These are phyloP conservation scores for Platichthys stellatus DNA, from an alignment of 2,113 vertebrate species.

Conservation along the genomic window DNA sequence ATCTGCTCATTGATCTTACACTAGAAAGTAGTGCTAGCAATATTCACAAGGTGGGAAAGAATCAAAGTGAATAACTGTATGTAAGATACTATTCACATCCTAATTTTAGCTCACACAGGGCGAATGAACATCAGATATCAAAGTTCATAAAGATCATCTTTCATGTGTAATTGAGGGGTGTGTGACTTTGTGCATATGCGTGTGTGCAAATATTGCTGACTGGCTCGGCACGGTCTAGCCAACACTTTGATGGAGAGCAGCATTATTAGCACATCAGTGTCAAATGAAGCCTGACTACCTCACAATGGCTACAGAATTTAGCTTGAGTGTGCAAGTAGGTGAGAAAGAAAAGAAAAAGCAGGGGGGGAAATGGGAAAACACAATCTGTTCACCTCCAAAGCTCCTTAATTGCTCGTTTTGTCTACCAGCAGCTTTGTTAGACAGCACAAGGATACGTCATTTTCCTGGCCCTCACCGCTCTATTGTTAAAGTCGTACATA, in stretches of 20 bases:
- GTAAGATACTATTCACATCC: background rate
- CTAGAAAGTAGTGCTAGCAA: no score
- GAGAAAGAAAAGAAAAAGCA: background rate
- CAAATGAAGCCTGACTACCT: slow-evolving; percentile 41
- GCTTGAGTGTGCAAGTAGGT: background rate
- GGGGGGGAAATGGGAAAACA: background rate
- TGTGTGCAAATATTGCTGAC: slow-evolving; percentile 15
- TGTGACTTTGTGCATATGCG: background rate
- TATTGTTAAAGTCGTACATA: slow-evolving; percentile 32
- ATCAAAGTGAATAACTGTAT: no score
- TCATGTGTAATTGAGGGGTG: background rate
- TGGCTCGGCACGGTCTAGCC: slow-evolving; percentile 10
- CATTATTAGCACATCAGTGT: background rate
- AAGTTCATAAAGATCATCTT: background rate
- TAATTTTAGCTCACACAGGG: background rate
- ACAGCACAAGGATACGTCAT: slow-evolving; percentile 3
- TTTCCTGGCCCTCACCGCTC: slow-evolving; percentile 21
- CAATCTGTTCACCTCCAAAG: slow-evolving; percentile 19
- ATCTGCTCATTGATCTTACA: no score
- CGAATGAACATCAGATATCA: background rate
- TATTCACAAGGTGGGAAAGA: no score
- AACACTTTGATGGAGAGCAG: slow-evolving; percentile 30
- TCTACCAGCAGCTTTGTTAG: slow-evolving; percentile 16
- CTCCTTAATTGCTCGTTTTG: slow-evolving; percentile 27
- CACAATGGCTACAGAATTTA: slow-evolving; percentile 9